These are phyloP conservation scores for Globodera ellingtonae DNA, from an alignment of 1,140 invertebrate genomes.

Conservation along the genomic window DNA sequence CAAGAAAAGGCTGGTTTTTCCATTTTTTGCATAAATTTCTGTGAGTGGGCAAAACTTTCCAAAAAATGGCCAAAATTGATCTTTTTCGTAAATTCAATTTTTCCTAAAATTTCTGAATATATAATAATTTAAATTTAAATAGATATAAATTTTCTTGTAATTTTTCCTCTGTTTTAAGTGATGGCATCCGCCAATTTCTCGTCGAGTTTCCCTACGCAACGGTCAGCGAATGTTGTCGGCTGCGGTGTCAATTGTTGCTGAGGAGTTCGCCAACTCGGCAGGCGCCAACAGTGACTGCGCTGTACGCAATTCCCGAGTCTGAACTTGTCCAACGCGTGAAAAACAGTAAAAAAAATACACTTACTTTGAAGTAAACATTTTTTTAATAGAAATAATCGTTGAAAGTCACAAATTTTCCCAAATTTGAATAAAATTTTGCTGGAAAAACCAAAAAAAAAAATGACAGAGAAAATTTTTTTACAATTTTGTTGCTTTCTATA, in stretches of 20 bases:
- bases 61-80: no score
- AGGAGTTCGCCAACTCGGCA: constrained; percentile 22
- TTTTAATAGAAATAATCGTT: no score
- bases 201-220: constrained; percentile 47
- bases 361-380: neutral
- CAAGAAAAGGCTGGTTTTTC: constrained; percentile 39
- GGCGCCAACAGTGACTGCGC: constrained; percentile 23
- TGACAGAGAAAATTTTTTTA: no score
- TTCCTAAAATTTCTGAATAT: neutral
- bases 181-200: constrained; percentile 49
- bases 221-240: constrained; percentile 40
- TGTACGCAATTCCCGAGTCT: constrained; percentile 42
- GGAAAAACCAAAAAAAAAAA: no score
- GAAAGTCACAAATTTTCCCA: no score
- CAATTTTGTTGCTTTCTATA: no score
- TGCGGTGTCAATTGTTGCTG: constrained; percentile 44
- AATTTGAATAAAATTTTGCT: no score
- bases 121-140: no score
- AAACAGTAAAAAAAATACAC: constrained; percentile 7
- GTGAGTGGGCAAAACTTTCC: no score
- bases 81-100: no score
- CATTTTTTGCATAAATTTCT: neutral
- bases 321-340: constrained; percentile 32
- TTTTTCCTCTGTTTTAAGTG: constrained; percentile 35
- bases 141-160: constrained; percentile 15